Evolutionary conservation across 2,888 invertebrate genomes (phyloP), one percentile per base, ranked within the genome.

Genomic region (Bombylius major): DNA sequence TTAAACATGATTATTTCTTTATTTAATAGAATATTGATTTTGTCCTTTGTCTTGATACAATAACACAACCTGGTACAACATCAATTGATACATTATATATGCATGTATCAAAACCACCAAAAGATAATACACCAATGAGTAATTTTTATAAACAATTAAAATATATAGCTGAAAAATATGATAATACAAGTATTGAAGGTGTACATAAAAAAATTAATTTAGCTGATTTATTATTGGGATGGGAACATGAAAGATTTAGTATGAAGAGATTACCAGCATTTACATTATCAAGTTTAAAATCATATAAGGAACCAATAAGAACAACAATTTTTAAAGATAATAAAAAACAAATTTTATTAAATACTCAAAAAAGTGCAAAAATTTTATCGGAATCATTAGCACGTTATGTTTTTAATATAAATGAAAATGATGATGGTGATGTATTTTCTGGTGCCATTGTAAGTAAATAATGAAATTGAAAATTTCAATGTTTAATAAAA

Each of bases 181-280:
- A 73, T 3, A 73, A 76, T 2, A 71, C 77, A 0, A 76, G 75
- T 5, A 77, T 86, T 12, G 83, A 87, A 59, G 79, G 88, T 50
- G 81, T 85, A 8, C 95, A 97, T 67, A 97, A 97, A 76, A 98
- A 98, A 78, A 98, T 99, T 64, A 96, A 96, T 77, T 76, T 98
- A 55, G 94, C 93, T 0, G 94, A 96, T 54, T 89, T 91, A 63
- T 79, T 86, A 55, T 74, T 96, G 36, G 89, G 94, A 0, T 99
- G 98, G 98, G 96, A 97, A 67, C 98, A 99, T 68, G 98, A 99
- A 73, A 78, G 93, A 62, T 98, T 89, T 75, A 95, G 94, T 70
- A 92, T 98, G 64, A 81, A 91, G 61, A 79, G 95, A 61, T 80
- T 96, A 66, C 87, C 94, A 0, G 95, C 95, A 0, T 90, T 96